Evolutionary conservation across 2,888 invertebrate genomes (phyloP).

Genomic region (Alloplasta piceator): DNA sequence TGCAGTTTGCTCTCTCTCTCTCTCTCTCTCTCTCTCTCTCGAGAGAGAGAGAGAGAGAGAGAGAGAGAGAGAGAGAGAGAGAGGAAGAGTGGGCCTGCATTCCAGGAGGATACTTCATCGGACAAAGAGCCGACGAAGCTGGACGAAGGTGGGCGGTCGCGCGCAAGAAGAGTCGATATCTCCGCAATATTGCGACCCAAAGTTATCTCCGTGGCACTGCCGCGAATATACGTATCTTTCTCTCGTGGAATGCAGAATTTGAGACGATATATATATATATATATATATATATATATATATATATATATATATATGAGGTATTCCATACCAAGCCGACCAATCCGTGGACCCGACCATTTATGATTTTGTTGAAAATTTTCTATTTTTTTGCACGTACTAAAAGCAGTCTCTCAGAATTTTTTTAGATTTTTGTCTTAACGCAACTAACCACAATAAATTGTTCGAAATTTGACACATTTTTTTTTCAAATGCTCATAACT

Average conservation of each 20-base stretch:
- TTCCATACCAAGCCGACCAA: too few species aligned
- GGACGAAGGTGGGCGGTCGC: slow-evolving; percentile 59
- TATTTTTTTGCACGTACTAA: too few species aligned
- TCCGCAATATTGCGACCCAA: slow-evolving; percentile 41
- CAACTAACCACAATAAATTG: too few species aligned
- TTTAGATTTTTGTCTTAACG: too few species aligned
- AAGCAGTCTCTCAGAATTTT: too few species aligned
- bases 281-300: slow-evolving; percentile 5
- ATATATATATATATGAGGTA: background rate
- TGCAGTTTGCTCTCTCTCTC: background rate
- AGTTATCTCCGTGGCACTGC: slow-evolving; percentile 13
- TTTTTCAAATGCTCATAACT: too few species aligned
- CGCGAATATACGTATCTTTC: background rate
- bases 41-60: too few species aligned
- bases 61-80: slow-evolving; percentile 13
- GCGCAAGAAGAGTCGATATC: slow-evolving; percentile 3
- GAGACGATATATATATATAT: slow-evolving; percentile 4
- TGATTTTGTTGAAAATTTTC: too few species aligned
- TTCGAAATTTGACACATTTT: too few species aligned
- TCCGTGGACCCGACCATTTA: too few species aligned
- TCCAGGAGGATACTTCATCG: slow-evolving; percentile 58
- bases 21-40: too few species aligned
- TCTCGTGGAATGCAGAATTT: slow-evolving; percentile 52
- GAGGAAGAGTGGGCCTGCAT: slow-evolving; percentile 57
- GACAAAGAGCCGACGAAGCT: slow-evolving; percentile 50